Evolutionary conservation across 2,113 vertebrate genomes (phyloP), one percentile per base, ranked within the genome.

Genomic region (Antechinus stuartii): DNA sequence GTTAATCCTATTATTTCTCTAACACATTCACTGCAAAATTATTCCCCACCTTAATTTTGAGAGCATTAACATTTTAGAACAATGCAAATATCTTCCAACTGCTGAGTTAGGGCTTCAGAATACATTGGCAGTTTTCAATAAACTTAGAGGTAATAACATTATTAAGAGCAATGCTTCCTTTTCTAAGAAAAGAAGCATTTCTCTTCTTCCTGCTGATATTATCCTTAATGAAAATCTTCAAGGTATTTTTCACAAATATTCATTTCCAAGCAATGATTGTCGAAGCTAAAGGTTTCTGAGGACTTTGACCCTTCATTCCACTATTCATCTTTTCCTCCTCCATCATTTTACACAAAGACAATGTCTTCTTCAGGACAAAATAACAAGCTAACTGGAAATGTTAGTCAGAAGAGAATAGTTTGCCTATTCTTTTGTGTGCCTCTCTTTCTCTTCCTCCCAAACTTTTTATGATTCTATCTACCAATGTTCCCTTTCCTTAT

Each of bases 11-110:
- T 90, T 91, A 96, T 47, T 49, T 97, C 54, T 96, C 94, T 54
- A 96, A 96, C 95, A 97, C 95, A 89, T 49, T 96, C 89, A 89
- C 0, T 97, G 94, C 57, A 92, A 96, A 98, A 97, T 93, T 50
- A 97, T 97, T 97, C 56, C 94, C 91, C 27, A 96, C 96, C 96
- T 96, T 93, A 97, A 55, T 96, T 93, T 93, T 92, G 68, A 84
- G 6, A n/a, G 68, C 68, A 96, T 95, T 90, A 96, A 92, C 95
- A 93, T 53, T 96, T 89, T 68, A 94, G 54, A 76, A 49, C 52
- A 93, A 42, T 56, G 52, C 52, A 91, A 93, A 89, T 46, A 91
- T 35, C 46, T 89, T 55, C 30, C 90, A 91, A 54, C 53, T 54
- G 24, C 8, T 53, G 49, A 91, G 42, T n/a, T 91, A 84, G 54